Conservation (phyloP, 2,797 vertebrate genomes). For the Cryptoblepharus egeriae region DNA sequence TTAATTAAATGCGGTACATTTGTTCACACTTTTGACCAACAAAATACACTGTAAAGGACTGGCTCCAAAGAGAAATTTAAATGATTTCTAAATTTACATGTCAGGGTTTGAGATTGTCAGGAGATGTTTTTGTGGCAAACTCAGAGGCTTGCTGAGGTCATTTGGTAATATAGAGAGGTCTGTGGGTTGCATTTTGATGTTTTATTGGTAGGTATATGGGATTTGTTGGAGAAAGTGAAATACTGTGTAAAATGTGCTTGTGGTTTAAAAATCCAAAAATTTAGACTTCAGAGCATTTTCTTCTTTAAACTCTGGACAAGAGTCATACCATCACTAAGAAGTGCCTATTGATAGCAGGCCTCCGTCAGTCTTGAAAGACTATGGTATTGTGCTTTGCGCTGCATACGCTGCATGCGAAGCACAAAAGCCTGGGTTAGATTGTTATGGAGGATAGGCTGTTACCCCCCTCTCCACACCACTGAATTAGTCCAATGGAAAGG, state of each 20-base stretch:
- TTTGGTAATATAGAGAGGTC: background rate
- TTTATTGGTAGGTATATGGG: background rate
- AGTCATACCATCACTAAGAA: background rate
- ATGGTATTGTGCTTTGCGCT: too few species aligned
- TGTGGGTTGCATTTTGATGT: background rate
- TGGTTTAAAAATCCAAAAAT: background rate
- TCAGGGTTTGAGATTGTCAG: background rate
- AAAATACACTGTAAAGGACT: slow-evolving; percentile 6
- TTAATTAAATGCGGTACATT: slow-evolving; percentile 25
- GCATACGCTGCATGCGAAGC: too few species aligned
- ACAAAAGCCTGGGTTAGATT: too few species aligned
- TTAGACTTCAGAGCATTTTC: background rate
- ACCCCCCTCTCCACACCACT: too few species aligned
- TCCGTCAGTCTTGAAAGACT: too few species aligned
- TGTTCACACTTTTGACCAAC: background rate
- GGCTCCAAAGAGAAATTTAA: background rate
- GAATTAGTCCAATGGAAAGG: too few species aligned
- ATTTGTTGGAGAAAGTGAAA: background rate
- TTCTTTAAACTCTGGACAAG: background rate
- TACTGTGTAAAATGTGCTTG: background rate
- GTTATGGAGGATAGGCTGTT: too few species aligned
- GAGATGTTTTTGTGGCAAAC: background rate
- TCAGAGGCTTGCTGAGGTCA: background rate
- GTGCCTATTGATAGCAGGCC: too few species aligned
- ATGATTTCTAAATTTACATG: too few species aligned